These are phyloP conservation scores for Elaphurus davidianus DNA, from an alignment of 2,113 vertebrate species.

Conservation along the genomic window DNA sequence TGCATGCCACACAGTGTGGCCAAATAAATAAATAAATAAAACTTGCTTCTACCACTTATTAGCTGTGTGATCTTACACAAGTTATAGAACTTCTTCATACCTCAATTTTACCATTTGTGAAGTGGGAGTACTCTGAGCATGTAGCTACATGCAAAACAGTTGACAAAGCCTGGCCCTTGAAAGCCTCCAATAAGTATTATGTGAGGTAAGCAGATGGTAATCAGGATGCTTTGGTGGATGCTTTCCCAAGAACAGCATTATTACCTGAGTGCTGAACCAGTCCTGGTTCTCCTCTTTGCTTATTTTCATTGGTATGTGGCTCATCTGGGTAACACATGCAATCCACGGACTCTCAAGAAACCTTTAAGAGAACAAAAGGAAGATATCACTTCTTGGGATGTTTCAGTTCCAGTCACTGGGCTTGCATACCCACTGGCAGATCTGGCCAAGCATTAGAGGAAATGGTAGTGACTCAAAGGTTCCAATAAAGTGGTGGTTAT, in stretches of 20 bases:
- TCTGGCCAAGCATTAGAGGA: background rate
- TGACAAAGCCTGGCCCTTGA: background rate
- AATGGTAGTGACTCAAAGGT: background rate
- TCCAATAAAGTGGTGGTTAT: background rate
- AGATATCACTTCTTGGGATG: background rate
- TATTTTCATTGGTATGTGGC: slow-evolving; percentile 66
- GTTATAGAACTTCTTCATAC: background rate
- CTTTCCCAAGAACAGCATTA: background rate
- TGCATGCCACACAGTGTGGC: background rate
- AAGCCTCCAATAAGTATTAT: background rate
- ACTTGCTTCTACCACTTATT: background rate
- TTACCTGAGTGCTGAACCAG: slow-evolving; percentile 68
- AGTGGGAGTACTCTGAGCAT: background rate
- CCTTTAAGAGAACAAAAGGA: slow-evolving; percentile 33
- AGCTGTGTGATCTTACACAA: background rate
- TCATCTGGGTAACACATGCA: slow-evolving; percentile 55
- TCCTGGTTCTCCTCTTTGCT: slow-evolving; percentile 35
- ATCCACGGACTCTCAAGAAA: slow-evolving; percentile 65
- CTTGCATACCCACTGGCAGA: background rate
- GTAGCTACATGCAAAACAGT: background rate
- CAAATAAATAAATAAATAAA: background rate
- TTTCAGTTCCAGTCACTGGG: background rate
- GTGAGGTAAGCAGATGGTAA: background rate
- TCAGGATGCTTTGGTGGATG: background rate
- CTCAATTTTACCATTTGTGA: background rate